These are phyloP conservation scores for Oreocharis arfaki DNA, from an alignment of 2,113 vertebrate genomes.

Conservation along the genomic window DNA sequence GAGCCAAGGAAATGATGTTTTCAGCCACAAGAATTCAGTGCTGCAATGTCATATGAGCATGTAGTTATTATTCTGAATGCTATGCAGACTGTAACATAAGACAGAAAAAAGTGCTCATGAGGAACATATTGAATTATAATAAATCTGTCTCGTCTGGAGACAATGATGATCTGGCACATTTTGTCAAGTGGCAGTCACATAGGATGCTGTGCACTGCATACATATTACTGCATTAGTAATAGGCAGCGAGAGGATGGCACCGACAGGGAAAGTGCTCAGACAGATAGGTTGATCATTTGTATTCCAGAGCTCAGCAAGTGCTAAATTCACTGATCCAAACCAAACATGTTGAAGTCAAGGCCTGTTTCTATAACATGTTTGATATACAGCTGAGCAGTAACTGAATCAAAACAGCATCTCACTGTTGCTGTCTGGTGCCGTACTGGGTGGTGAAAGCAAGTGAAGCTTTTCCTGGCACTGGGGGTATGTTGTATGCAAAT, in stretches of 20 bases:
- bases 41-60: slow-evolving; percentile 46
- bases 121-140: slow-evolving; percentile 75
- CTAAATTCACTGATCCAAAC: slow-evolving; percentile 69
- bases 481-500: slow-evolving; percentile 47
- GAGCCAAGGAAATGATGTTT: slow-evolving; percentile 17
- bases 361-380: slow-evolving; percentile 67
- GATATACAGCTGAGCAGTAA: slow-evolving; percentile 70
- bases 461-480: slow-evolving; percentile 50
- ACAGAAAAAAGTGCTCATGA: slow-evolving; percentile 63
- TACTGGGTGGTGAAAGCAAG: slow-evolving; percentile 35
- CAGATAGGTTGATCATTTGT: slow-evolving; percentile 67
- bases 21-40: slow-evolving; percentile 33
- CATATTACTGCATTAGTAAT: slow-evolving; percentile 68
- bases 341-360: slow-evolving; percentile 69
- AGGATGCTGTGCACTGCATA: slow-evolving; percentile 68
- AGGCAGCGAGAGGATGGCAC: slow-evolving; percentile 27
- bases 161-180: slow-evolving; percentile 73
- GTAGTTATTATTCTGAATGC: slow-evolving; percentile 62
- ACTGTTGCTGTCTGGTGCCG: slow-evolving; percentile 31
- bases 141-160: slow-evolving; percentile 72
- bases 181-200: slow-evolving; percentile 70
- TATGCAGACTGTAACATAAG: slow-evolving; percentile 59
- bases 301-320: slow-evolving; percentile 68
- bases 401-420: slow-evolving; percentile 63
- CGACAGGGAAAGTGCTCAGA: slow-evolving; percentile 51